phyloP scores from a whole-genome alignment of 2,888 invertebrate genomes.

The Drosophila affinis region DNA sequence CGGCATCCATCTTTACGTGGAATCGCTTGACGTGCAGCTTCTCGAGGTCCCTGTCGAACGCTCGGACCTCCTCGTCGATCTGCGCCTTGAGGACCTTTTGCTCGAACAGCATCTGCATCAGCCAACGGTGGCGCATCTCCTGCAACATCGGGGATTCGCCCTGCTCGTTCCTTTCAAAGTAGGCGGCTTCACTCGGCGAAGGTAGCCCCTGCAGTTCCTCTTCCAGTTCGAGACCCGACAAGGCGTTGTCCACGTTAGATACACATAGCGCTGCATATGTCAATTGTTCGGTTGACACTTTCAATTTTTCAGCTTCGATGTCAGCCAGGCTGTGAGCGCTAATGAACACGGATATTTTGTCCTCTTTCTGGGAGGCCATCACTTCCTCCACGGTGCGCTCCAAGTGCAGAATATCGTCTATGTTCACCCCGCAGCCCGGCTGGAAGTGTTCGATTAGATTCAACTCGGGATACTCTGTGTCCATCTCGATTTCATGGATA shows the following conservation, averaged over 20 bases:
- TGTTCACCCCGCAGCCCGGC: slow-evolving; percentile 75
- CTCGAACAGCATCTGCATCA: slow-evolving; percentile 85
- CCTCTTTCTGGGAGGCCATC: slow-evolving; percentile 9
- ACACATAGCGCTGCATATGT: slow-evolving; percentile 62
- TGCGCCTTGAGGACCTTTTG: slow-evolving; percentile 87
- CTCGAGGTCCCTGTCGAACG: slow-evolving; percentile 88
- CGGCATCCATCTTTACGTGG: slow-evolving; percentile 85
- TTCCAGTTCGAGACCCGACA: slow-evolving; percentile 42
- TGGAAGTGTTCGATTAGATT: slow-evolving; percentile 72
- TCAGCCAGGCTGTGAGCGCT: neutral
- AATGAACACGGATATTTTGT: neutral
- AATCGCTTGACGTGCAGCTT: slow-evolving; percentile 86
- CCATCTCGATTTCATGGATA: slow-evolving; percentile 65
- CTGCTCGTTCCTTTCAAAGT: slow-evolving; percentile 53
- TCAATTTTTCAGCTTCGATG: slow-evolving; percentile 36
- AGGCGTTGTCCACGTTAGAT: slow-evolving; percentile 40
- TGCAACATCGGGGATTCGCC: slow-evolving; percentile 55
- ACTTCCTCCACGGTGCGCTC: slow-evolving; percentile 60
- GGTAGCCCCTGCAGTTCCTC: slow-evolving; percentile 56
- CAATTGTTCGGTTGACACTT: slow-evolving; percentile 44
- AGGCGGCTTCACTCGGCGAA: slow-evolving; percentile 49
- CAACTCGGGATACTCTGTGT: slow-evolving; percentile 79
- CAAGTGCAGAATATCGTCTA: slow-evolving; percentile 73
- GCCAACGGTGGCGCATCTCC: slow-evolving; percentile 71
- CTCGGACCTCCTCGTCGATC: slow-evolving; percentile 86